These are phyloP conservation scores for Hartigia nigra DNA, from an alignment of 2,888 invertebrate genomes.

Conservation along the genomic window DNA sequence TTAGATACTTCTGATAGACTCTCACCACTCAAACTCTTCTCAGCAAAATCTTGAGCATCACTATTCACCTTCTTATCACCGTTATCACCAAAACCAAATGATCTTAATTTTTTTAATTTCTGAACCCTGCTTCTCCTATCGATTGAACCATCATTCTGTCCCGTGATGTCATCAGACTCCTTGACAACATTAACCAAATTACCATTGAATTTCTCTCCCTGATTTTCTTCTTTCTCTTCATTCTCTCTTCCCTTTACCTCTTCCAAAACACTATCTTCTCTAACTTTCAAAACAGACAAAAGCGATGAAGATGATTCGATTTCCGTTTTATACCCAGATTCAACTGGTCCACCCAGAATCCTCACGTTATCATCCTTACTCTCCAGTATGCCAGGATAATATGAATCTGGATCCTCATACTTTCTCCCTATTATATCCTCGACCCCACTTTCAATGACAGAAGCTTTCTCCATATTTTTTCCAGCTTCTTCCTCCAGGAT, in stretches of 20 bases:
- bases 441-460: neutral
- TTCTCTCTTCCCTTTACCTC: neutral
- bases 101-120: no score
- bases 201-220: neutral
- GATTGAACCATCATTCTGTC: no score
- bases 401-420: neutral
- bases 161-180: no score
- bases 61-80: no score
- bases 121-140: no score
- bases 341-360: no score
- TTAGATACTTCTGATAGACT: neutral
- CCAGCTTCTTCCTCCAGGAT: slow-evolving; percentile 1
- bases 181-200: no score
- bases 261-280: neutral
- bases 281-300: neutral
- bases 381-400: neutral
- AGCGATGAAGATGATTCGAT: no score
- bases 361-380: neutral
- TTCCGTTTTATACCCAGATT: no score
- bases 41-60: no score
- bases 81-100: no score
- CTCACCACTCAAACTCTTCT: neutral
- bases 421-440: neutral
- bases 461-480: neutral
- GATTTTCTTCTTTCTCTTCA: neutral